Percentiles rank a stretch among this genome's conserved stretches.
phyloP scores from a whole-genome alignment of 2,888 invertebrate species.

The Charanyca ferruginea region DNA sequence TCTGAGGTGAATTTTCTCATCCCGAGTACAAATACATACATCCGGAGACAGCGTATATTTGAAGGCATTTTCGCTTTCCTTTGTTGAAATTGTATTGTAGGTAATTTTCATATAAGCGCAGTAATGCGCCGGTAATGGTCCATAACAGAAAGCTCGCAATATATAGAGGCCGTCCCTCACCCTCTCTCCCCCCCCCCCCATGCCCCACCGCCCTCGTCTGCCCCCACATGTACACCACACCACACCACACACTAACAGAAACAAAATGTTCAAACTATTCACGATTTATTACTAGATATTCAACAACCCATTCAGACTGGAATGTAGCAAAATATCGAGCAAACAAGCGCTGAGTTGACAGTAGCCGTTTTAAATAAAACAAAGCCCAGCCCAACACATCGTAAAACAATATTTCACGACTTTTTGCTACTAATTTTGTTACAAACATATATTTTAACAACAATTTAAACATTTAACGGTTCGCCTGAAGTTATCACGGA shows the following conservation, averaged over 20 bases:
- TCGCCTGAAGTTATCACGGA: slow-evolving; percentile 34
- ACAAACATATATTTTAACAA: slow-evolving; percentile 33
- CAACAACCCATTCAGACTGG: slow-evolving; percentile 71
- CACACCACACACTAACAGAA: slow-evolving; percentile 71
- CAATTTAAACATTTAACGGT: slow-evolving; percentile 38
- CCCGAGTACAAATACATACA: slow-evolving; percentile 53
- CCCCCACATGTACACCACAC: slow-evolving; percentile 57
- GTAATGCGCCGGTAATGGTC: slow-evolving; percentile 84
- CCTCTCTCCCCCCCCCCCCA: slow-evolving; percentile 12
- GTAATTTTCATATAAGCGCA: slow-evolving; percentile 83
- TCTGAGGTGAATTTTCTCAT: slow-evolving; percentile 51
- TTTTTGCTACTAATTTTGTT: slow-evolving; percentile 28
- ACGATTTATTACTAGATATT: slow-evolving; percentile 76
- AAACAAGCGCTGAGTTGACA: slow-evolving; percentile 71
- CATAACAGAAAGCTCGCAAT: slow-evolving; percentile 83
- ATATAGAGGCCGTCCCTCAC: slow-evolving; percentile 70
- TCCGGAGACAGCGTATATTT: slow-evolving; percentile 64
- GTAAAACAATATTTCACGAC: slow-evolving; percentile 68
- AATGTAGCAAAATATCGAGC: slow-evolving; percentile 70
- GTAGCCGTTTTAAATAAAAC: slow-evolving; percentile 66
- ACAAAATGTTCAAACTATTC: slow-evolving; percentile 78
- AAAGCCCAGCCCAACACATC: slow-evolving; percentile 54
- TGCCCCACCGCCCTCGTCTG: slow-evolving; percentile 29
- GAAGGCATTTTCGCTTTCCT: slow-evolving; percentile 70
- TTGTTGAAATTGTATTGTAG: slow-evolving; percentile 77